Conservation (phyloP, 2,113 vertebrate genomes). For the Cyprinodon variegatus region DNA sequence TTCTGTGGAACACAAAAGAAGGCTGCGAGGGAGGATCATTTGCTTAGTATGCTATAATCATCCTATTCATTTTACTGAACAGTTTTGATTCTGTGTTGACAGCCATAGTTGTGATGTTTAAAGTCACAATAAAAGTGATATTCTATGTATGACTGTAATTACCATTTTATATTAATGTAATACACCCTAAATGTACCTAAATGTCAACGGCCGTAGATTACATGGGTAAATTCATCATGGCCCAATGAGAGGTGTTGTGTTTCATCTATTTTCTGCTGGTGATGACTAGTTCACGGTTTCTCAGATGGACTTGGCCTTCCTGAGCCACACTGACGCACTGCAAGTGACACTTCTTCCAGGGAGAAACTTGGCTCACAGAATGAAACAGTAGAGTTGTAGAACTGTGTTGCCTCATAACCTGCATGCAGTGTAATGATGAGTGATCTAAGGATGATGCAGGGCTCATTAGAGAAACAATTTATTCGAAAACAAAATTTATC, state of each 20-base stretch:
- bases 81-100: too few relatives aligned
- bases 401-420: conserved; percentile 18
- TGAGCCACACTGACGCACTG: conserved; percentile 23
- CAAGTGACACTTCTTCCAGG: conserved; percentile 43
- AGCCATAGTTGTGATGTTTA: not conserved
- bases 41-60: too few relatives aligned
- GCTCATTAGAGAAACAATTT: not conserved
- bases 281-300: conserved; percentile 73
- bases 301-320: conserved; percentile 51
- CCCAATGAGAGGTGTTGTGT: conserved; percentile 62
- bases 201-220: conserved; percentile 35
- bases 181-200: conserved; percentile 23
- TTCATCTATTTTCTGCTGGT: conserved; percentile 80
- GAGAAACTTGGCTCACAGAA: conserved; percentile 8
- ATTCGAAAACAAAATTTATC: not conserved
- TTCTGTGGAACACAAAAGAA: not conserved
- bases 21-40: not conserved
- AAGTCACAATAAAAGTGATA: not conserved
- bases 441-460: not conserved
- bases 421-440: not conserved
- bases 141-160: conserved; percentile 17
- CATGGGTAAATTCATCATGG: conserved; percentile 41
- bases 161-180: conserved; percentile 19
- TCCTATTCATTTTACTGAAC: too few relatives aligned
- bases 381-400: conserved; percentile 5